These are phyloP conservation scores for Hystrix cristata DNA, from an alignment of 2,113 vertebrate genomes.

Conservation along the genomic window DNA sequence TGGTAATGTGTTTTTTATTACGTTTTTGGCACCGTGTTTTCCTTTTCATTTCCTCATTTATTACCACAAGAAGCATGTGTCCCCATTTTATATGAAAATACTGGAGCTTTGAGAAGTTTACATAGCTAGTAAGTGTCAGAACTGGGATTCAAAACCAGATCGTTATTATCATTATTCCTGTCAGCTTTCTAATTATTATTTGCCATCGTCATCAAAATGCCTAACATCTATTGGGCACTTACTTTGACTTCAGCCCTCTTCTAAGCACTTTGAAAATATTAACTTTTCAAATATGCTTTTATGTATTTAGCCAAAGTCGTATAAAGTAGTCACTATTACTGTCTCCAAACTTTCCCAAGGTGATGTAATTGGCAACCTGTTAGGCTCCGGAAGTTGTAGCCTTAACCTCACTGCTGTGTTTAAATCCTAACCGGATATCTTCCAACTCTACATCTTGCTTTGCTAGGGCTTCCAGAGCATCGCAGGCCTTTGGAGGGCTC, in stretches of 20 bases:
- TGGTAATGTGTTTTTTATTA: slow-evolving; percentile 31
- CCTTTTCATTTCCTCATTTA: slow-evolving; percentile 17
- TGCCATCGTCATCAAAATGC: neutral
- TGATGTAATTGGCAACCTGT: neutral
- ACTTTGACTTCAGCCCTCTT: neutral
- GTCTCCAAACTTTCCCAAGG: neutral
- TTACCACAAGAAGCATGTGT: neutral
- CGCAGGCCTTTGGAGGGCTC: neutral
- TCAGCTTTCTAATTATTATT: slow-evolving; percentile 15
- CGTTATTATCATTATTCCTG: neutral
- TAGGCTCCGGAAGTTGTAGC: neutral
- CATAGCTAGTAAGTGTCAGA: neutral
- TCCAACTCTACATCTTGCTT: neutral
- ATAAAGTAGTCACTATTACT: neutral
- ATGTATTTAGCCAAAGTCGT: neutral
- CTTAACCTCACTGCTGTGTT: neutral
- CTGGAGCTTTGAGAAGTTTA: slow-evolving; percentile 8
- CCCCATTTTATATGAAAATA: slow-evolving; percentile 30
- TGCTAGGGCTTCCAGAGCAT: neutral
- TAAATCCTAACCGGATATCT: neutral
- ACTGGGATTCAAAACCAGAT: neutral
- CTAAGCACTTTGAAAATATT: neutral
- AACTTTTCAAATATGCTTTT: neutral
- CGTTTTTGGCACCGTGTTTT: neutral
- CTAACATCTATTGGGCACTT: slow-evolving; percentile 34